phyloP scores from a whole-genome alignment of 2,113 vertebrate species.

The Corvus cornix region DNA sequence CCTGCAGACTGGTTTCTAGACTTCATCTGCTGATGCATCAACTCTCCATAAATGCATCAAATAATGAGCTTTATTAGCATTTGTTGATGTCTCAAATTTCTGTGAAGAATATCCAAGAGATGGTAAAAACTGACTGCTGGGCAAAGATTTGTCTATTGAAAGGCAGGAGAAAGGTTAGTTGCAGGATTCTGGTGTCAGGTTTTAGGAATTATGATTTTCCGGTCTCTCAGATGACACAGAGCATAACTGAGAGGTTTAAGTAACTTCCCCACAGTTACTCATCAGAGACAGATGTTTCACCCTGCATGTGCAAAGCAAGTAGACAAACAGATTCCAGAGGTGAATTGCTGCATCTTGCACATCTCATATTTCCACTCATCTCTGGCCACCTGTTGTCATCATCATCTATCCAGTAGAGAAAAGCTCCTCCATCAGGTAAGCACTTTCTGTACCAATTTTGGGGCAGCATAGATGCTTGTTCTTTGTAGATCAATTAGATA shows the following conservation, averaged over 20 bases:
- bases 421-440: neutral
- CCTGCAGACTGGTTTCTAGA: neutral
- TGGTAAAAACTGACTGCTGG: neutral
- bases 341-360: neutral
- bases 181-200: neutral
- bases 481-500: neutral
- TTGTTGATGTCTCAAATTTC: neutral
- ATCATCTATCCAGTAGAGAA: neutral
- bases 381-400: neutral
- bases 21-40: neutral
- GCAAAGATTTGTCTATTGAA: neutral
- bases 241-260: neutral
- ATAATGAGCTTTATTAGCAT: neutral
- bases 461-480: neutral
- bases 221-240: neutral
- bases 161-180: neutral
- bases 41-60: neutral
- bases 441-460: neutral
- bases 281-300: neutral
- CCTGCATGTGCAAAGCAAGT: neutral
- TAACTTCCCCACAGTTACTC: neutral
- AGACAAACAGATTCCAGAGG: neutral
- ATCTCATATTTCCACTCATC: neutral
- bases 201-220: neutral
- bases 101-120: neutral